Evolutionary conservation across 2,113 vertebrate species (phyloP).

Genomic region (Phocoena phocoena): DNA sequence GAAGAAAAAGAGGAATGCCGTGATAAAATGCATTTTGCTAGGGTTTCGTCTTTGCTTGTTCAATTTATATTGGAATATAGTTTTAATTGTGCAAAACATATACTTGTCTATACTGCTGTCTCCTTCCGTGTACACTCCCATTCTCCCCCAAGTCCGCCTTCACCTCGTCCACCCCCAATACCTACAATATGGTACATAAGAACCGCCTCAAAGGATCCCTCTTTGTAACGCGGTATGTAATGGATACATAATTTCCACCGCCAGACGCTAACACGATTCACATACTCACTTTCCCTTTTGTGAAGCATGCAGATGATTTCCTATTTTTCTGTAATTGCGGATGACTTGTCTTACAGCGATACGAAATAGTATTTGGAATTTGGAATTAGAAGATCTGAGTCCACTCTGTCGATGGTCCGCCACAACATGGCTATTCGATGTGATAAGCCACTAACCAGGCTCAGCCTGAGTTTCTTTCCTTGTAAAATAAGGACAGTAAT

Average conservation of each 20-base stretch:
- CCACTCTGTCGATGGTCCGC: neutral
- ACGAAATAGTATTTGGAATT: neutral
- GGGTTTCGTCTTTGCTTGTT: neutral
- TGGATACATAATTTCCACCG: neutral
- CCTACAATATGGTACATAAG: neutral
- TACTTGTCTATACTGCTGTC: neutral
- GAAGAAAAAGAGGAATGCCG: neutral
- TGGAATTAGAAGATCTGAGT: neutral
- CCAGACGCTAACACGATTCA: neutral
- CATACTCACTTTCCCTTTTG: neutral
- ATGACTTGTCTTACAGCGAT: neutral
- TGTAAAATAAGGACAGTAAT: neutral
- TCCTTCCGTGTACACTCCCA: accelerated
- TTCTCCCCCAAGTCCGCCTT: neutral
- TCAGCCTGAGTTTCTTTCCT: neutral
- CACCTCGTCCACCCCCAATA: accelerated
- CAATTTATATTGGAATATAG: neutral
- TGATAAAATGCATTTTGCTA: neutral
- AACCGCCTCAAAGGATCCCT: neutral
- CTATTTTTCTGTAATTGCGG: neutral
- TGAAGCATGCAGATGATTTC: neutral
- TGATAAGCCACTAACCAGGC: neutral
- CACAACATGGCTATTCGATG: neutral
- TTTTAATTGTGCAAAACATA: neutral
- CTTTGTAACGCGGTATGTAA: neutral